Evolutionary conservation across 2,113 vertebrate species (phyloP), one percentile per base, ranked within the genome.

Genomic region (Macrotus californicus): DNA sequence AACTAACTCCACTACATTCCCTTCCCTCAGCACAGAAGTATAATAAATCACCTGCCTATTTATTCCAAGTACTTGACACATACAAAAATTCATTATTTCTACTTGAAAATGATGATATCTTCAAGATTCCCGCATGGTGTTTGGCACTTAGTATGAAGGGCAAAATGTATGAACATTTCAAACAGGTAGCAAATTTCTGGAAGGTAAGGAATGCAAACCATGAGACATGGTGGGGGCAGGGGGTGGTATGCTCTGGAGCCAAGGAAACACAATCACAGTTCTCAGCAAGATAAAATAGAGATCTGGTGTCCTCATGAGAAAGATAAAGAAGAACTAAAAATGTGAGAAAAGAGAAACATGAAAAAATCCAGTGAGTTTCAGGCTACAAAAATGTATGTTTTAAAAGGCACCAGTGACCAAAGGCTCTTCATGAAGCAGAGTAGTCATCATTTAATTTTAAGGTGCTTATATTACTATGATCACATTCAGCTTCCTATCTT

Each of bases 81-180:
- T 19, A 36, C 9, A 89, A 76, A 84, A 87, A 43, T 67, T 59
- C 29, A 64, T 73, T 93, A 39, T 87, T 94, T 89, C 22, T 80
- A 66, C 22, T 52, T 89, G 6, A 82, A 89, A 69, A 75, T 76
- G 5, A 52, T 46, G 22, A 12, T 82, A 34, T 41, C 19, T 7
- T 6, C 4, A 3, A 36, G 8, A 75, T 79, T 56, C 7, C 36
- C 72, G 41, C 19, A 56, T 8, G 24, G 13, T 16, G 1, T 19
- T 41, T 61, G 82, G 1, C 16, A 34, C 3, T 43, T 67, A 85
- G 12, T 46, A 76, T 8, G 64, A 43, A 10, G 1, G 5, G 3
- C 43, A 3, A n/a, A 89, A 95, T 92, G 21, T 87, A 2, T 31
- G 8, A 79, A 1, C 19, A 83, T 43, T 67, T 85, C 91, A 64